Conservation (phyloP, 1,140 invertebrate genomes). For the Drosophila athabasca region DNA sequence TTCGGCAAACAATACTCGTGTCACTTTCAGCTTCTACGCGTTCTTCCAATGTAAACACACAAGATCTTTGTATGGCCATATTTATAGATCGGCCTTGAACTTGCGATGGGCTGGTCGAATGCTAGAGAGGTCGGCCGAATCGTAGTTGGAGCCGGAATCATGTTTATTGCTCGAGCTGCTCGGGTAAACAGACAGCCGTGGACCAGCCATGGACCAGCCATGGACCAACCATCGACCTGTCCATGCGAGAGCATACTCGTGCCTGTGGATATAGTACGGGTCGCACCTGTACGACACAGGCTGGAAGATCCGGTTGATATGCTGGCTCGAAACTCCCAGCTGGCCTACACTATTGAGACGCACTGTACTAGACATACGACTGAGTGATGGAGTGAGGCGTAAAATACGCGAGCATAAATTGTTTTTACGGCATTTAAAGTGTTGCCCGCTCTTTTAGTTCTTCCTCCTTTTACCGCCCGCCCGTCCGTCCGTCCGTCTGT, state of each 20-base stretch:
- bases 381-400: constrained; percentile 38
- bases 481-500: too few relatives aligned
- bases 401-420: constrained; percentile 67
- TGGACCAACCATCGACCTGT: too few relatives aligned
- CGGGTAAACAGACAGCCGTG: background rate
- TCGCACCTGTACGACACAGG: too few relatives aligned
- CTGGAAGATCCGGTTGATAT: too few relatives aligned
- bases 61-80: constrained; percentile 11
- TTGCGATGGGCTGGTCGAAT: constrained; percentile 1
- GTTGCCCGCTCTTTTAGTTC: constrained; percentile 25
- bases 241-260: too few relatives aligned
- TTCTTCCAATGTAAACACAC: constrained; percentile 38
- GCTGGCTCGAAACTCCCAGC: background rate
- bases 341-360: background rate
- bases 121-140: too few relatives aligned
- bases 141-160: background rate
- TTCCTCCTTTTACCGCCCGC: background rate
- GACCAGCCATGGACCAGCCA: background rate
- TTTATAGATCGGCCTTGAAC: constrained; percentile 35
- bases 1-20: constrained; percentile 6
- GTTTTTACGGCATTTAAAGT: constrained; percentile 67
- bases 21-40: constrained; percentile 13
- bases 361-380: constrained; percentile 17
- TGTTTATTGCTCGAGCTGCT: constrained; percentile 4
- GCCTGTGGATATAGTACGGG: too few relatives aligned